Evolutionary conservation across 2,888 invertebrate species (phyloP), one percentile per base, ranked within the genome.

Genomic region (Drosophila helvetica): DNA sequence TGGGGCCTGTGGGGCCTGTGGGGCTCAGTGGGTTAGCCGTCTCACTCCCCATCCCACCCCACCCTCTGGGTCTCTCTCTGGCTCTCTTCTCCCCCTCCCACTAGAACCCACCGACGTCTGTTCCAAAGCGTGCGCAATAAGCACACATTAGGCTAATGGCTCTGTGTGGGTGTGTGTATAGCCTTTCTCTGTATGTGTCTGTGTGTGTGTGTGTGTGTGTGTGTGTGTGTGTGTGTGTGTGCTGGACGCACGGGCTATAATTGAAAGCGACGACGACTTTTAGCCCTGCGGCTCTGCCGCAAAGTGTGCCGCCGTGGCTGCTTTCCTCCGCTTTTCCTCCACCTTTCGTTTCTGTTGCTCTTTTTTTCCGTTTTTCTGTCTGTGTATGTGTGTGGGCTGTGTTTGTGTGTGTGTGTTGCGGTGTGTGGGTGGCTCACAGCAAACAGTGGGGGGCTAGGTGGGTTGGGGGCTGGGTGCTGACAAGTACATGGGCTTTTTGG

Each of bases 111-210:
- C 27, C 27, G 7, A 27, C 74, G 69, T 70, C 79, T 77, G 75
- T 76, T 83, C 74, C 83, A 83, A 88, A 88, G 86, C 89, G 76
- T 88, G 88, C 88, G 88, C 88, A 88, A 89, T 89, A 86, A 86
- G 78, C 84, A 77, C 81, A 86, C 89, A 88, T 89, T 90, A 89
- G 77, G 86, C 84, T 86, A 86, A 86, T 86, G 86, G 88, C 62
- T 79, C 48, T 65, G 38, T 61, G 48, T 69, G 45, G 59, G 46
- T 51, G 51, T 61, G 59, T 67, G 61, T 42, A 48, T 38, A n/a
- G 62, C 25, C 57, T 55, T 42, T 48, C n/a, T 38, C n/a, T n/a
- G 51, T 63, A 46, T 63, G 47, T 43, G 56, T 55, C 30, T 55
- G 61, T 55, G 52, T 54, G 56, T 66, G 51, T 66, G 52, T 63